A percentile compares a stretch with the other conserved stretches of the same genome.
phyloP scores from a whole-genome alignment of 2,888 invertebrate species.

The Vanessa cardui region DNA sequence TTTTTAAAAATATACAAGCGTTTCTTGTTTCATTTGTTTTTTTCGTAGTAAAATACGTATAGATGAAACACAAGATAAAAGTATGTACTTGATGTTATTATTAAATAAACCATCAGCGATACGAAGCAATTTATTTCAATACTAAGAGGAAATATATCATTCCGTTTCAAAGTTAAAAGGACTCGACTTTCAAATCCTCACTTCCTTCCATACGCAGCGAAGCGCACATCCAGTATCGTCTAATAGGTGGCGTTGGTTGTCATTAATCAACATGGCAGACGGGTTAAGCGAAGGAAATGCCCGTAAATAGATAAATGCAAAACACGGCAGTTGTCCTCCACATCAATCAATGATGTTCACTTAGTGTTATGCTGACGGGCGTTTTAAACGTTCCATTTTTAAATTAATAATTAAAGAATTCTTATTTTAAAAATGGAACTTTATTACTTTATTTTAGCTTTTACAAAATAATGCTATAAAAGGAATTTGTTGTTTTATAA shows the following conservation, averaged over 20 bases:
- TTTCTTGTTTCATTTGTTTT: no score
- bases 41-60: not conserved
- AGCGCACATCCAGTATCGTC: conserved; percentile 57
- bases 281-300: conserved; percentile 80
- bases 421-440: no score
- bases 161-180: conserved; percentile 43
- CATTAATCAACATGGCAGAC: conserved; percentile 77
- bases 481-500: no score
- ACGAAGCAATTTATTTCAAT: conserved; percentile 28
- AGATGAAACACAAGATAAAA: no score
- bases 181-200: conserved; percentile 47
- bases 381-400: conserved; percentile 12
- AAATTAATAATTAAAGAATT: not conserved
- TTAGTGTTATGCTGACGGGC: conserved; percentile 30
- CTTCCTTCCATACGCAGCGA: conserved; percentile 53
- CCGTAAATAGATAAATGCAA: conserved; percentile 82
- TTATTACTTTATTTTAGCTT: no score
- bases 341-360: conserved; percentile 71
- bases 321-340: conserved; percentile 77
- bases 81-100: not conserved
- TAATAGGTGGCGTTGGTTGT: conserved; percentile 63
- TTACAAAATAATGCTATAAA: no score
- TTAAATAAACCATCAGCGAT: not conserved
- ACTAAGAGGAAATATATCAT: conserved; percentile 40
- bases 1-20: no score